A percentile compares a stretch with the other conserved stretches of the same genome.
Evolutionary conservation across 1,140 invertebrate species (phyloP).

Genomic region (Drosophila kurseongensis): DNA sequence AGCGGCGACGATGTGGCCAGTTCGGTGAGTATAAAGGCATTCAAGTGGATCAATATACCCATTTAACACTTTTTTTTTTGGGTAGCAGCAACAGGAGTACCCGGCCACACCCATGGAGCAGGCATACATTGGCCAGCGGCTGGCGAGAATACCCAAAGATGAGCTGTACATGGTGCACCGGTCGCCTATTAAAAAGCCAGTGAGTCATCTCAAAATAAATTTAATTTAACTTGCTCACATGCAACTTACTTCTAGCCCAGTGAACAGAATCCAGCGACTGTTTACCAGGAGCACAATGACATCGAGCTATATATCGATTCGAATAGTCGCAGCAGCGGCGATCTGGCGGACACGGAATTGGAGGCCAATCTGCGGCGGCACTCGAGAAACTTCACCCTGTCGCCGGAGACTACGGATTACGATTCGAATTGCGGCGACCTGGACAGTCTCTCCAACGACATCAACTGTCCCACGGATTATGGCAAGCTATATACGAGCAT

Average conservation of each 20-base stretch:
- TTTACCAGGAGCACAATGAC: slow-evolving; percentile 79
- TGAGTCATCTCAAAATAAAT: slow-evolving; percentile 15
- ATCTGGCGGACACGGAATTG: slow-evolving; percentile 77
- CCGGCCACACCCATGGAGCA: slow-evolving; percentile 60
- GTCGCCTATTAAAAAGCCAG: slow-evolving; percentile 72
- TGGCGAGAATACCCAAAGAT: slow-evolving; percentile 83
- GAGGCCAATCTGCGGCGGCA: slow-evolving; percentile 76
- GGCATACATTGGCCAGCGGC: slow-evolving; percentile 80
- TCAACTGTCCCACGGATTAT: slow-evolving; percentile 79
- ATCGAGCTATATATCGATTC: slow-evolving; percentile 83
- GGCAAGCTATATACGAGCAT: slow-evolving; percentile 87
- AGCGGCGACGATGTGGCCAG: slow-evolving; percentile 81
- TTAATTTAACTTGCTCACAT: background rate
- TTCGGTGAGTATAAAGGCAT: slow-evolving; percentile 22
- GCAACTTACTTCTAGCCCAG: slow-evolving; percentile 24
- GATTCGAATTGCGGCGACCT: slow-evolving; percentile 94
- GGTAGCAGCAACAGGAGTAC: slow-evolving; percentile 38
- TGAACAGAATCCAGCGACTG: slow-evolving; percentile 8
- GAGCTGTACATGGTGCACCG: slow-evolving; percentile 80
- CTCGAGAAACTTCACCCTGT: slow-evolving; percentile 91
- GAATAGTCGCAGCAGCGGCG: slow-evolving; percentile 81
- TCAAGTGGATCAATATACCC: background rate
- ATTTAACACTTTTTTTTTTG: background rate
- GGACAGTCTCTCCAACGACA: slow-evolving; percentile 88
- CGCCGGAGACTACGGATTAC: slow-evolving; percentile 97